Base-by-base conservation (phyloP, 2,888 invertebrate species). In the Catocala sponsa region DNA sequence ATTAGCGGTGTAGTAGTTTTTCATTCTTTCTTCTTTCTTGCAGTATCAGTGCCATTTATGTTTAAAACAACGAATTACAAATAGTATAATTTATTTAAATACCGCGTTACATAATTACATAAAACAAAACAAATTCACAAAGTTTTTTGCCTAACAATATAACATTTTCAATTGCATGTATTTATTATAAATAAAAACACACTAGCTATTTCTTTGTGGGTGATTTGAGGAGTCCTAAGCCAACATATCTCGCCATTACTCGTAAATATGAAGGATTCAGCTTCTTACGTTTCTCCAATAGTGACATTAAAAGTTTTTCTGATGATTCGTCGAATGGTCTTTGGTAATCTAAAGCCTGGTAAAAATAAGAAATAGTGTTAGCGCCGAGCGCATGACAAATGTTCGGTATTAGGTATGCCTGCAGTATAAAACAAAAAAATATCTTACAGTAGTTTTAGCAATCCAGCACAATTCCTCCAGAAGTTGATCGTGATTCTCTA, bases 241-340 rank as follows among this genome's bases (percentile, higher is more conserved):
- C 94, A 1, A 93, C 91, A 52, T 93, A 93, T n/a, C 92, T 85
- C n/a, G 94, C 93, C 92, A 94, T 91, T 4, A 94, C 91, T 49
- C 93, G 81, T 10, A 94, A 85, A 69, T 94, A 94, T 0, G 93
- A 92, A 0, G 92, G 91, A 68, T 91, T 94, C 10, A 92, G 70
- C 69, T 88, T 90, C 75, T 90, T 92, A 13, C 92, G 82, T 70
- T 92, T 93, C 64, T 85, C 85, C 42, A 94, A 72, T 12, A 94
- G 78, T 4, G 86, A 87, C 65, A 87, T 91, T 6, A 94, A 64
- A 32, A 90, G 82, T 48, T 78, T 86, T 74, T 89, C 90, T 7
- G 91, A 91, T 6, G 86, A 79, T 38, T 89, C 90, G 55, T 91
- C 87, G 59, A 93, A 93, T 33, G 87, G 86, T 63, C 73, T 87